Conservation (phyloP, 2,113 vertebrate genomes). For the Cephalopterus ornatus region DNA sequence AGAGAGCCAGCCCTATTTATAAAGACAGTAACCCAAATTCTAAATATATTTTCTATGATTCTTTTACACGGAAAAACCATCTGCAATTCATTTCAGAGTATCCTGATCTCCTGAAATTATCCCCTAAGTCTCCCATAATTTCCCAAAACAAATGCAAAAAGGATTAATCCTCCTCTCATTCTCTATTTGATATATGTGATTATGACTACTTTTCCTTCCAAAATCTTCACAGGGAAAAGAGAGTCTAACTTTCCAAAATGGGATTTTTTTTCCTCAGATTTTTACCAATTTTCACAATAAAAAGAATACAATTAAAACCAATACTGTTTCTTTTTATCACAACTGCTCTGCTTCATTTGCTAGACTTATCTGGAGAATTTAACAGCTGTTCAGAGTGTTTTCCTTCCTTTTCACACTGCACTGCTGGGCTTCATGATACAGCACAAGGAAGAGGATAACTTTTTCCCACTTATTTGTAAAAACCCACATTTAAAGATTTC, state of each 20-base stretch:
- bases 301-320: not conserved
- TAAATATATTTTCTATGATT: constrained; percentile 55
- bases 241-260: constrained; percentile 49
- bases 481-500: not conserved
- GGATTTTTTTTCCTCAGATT: constrained; percentile 5
- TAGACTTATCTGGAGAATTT: constrained; percentile 25
- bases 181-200: constrained; percentile 44
- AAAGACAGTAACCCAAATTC: constrained; percentile 27
- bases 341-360: constrained; percentile 42
- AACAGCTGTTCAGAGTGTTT: constrained; percentile 38
- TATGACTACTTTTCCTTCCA: constrained; percentile 42
- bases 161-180: not conserved
- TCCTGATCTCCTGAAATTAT: constrained; percentile 70
- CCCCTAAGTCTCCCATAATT: constrained; percentile 54
- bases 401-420: not conserved
- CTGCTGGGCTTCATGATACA: not conserved
- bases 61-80: constrained; percentile 60
- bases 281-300: constrained; percentile 23
- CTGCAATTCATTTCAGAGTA: constrained; percentile 63
- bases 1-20: constrained; percentile 23
- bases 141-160: constrained; percentile 37
- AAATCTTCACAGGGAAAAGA: constrained; percentile 51
- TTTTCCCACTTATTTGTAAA: not conserved
- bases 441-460: not conserved
- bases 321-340: constrained; percentile 26